A percentile compares a stretch with the other conserved stretches of the same genome.
phyloP scores from a whole-genome alignment of 2,113 vertebrate species.

The Pedetes capensis region DNA sequence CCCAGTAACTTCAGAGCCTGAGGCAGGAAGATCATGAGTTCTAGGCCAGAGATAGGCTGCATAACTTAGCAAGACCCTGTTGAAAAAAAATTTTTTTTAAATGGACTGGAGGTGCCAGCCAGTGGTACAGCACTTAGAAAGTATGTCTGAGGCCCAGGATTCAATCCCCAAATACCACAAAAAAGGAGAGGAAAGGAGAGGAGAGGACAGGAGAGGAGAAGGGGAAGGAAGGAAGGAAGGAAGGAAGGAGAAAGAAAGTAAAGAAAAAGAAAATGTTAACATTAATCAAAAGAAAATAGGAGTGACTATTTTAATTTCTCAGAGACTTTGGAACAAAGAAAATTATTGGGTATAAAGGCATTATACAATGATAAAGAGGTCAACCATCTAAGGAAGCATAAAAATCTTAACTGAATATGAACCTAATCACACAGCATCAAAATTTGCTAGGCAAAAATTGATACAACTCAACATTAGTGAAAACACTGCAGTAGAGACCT shows the following conservation, averaged over 20 bases:
- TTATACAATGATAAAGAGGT: background rate
- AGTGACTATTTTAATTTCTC: background rate
- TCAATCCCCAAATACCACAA: too few species aligned
- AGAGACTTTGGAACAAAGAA: background rate
- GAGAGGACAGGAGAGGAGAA: too few species aligned
- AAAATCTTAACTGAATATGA: background rate
- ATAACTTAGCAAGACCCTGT: too few species aligned
- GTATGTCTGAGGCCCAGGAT: too few species aligned
- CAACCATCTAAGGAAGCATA: background rate
- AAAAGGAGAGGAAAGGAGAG: too few species aligned
- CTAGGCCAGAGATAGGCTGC: too few species aligned
- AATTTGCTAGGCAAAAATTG: background rate
- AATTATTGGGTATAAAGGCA: background rate
- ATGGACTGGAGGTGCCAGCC: too few species aligned
- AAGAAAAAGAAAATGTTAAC: background rate
- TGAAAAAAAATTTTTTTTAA: too few species aligned
- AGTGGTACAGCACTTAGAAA: too few species aligned
- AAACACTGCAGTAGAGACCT: background rate
- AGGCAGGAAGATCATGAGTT: too few species aligned
- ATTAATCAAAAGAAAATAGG: background rate
- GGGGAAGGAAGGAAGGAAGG: too few species aligned
- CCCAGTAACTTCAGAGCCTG: too few species aligned
- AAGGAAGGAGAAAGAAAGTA: background rate
- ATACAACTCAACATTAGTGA: background rate
- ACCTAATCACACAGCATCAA: background rate